Evolutionary conservation across 2,797 vertebrate genomes (phyloP).

Genomic region (Cryptoblepharus egeriae): DNA sequence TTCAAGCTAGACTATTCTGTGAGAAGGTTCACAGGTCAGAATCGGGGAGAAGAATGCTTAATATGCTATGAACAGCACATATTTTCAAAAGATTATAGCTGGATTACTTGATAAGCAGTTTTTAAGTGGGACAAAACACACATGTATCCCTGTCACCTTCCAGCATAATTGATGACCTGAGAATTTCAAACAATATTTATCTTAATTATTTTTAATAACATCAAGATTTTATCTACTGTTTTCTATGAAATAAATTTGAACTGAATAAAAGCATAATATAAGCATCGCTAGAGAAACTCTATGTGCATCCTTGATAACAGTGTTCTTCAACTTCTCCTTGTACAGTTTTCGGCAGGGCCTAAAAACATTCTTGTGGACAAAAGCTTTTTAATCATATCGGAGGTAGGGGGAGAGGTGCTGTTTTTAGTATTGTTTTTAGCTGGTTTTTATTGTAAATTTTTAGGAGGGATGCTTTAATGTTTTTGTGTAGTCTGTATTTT

Average conservation of each 20-base stretch:
- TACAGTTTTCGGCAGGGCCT: too few relatives aligned
- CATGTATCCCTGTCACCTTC: background rate
- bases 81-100: constrained; percentile 26
- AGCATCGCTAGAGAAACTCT: background rate
- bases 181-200: constrained; percentile 7
- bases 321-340: too few relatives aligned
- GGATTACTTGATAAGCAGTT: background rate
- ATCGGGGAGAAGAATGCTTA: constrained; percentile 23
- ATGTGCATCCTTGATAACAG: background rate
- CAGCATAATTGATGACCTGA: background rate
- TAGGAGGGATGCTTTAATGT: too few relatives aligned
- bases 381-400: too few relatives aligned
- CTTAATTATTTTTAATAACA: background rate
- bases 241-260: background rate
- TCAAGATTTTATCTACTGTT: background rate
- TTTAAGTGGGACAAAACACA: constrained; percentile 4
- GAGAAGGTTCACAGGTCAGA: constrained; percentile 14
- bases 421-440: too few relatives aligned
- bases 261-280: background rate
- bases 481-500: too few relatives aligned
- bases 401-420: too few relatives aligned
- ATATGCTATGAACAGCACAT: fast-evolving
- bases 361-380: too few relatives aligned
- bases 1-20: background rate
- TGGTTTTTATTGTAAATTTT: too few relatives aligned